A percentile compares a stretch with the other conserved stretches of the same genome.
Conservation (phyloP, 53 echinoderm and acorn worm species). For the Pentamera pediparva region DNA sequence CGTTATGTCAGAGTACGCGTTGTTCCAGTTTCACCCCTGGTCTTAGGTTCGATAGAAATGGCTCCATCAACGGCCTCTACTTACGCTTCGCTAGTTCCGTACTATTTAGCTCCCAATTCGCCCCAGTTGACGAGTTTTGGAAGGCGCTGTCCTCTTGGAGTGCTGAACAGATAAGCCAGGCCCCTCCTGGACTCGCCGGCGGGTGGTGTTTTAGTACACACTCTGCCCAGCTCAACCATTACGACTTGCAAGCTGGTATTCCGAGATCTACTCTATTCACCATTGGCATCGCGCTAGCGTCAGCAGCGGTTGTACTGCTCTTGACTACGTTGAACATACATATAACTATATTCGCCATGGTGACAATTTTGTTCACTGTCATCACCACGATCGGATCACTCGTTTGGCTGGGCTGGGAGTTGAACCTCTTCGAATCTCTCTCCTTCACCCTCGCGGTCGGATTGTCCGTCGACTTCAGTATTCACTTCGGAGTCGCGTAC, state of each 20-base stretch:
- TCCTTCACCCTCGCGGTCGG: slow-evolving; percentile 59
- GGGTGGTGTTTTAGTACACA: slow-evolving; percentile 46
- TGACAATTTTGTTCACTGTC: slow-evolving; percentile 56
- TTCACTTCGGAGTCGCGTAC: slow-evolving; percentile 77
- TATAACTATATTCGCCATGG: slow-evolving; percentile 31
- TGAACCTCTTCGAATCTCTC: slow-evolving; percentile 62
- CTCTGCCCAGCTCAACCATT: slow-evolving; percentile 7
- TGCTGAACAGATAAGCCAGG: slow-evolving; percentile 5
- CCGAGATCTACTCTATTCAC: slow-evolving; percentile 29
- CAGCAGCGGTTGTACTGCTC: slow-evolving; percentile 45
- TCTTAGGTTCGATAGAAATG: slow-evolving; percentile 28
- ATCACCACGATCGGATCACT: slow-evolving; percentile 42
- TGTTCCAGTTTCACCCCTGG: slow-evolving; percentile 28
- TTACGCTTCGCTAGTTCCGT: slow-evolving; percentile 26
- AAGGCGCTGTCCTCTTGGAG: slow-evolving; percentile 16
- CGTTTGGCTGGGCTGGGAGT: slow-evolving; percentile 61
- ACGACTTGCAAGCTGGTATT: slow-evolving; percentile 32
- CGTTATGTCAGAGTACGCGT: not conserved
- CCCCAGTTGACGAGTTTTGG: slow-evolving; percentile 43
- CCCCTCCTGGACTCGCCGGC: slow-evolving; percentile 33
- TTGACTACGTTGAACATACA: slow-evolving; percentile 49
- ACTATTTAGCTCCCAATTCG: slow-evolving; percentile 10
- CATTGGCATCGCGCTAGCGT: slow-evolving; percentile 33
- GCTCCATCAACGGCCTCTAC: slow-evolving; percentile 14
- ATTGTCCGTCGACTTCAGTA: slow-evolving; percentile 64